These are phyloP conservation scores for Micrasema longulum DNA, from an alignment of 1,140 invertebrate genomes.

Conservation along the genomic window DNA sequence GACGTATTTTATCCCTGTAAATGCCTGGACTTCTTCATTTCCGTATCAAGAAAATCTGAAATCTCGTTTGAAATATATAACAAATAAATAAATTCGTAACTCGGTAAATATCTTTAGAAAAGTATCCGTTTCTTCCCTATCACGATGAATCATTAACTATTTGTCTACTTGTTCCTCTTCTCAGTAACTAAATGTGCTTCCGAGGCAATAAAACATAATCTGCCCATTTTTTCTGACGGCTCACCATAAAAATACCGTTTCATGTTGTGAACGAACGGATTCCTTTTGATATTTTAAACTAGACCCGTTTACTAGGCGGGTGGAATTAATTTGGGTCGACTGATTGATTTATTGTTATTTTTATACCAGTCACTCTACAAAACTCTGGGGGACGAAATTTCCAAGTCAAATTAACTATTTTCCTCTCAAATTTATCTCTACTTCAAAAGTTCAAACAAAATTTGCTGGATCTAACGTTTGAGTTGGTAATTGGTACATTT, in stretches of 20 bases:
- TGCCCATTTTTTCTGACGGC: too few relatives aligned
- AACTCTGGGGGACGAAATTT: constrained; percentile 15
- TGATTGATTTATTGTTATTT: constrained; percentile 37
- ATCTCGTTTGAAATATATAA: too few relatives aligned
- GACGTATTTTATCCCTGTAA: too few relatives aligned
- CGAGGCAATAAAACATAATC: constrained; percentile 6
- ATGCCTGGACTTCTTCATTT: too few relatives aligned
- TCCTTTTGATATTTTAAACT: constrained; percentile 19
- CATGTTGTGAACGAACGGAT: neutral
- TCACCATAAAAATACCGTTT: too few relatives aligned
- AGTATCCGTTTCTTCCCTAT: too few relatives aligned
- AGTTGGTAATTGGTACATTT: neutral
- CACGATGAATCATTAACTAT: too few relatives aligned
- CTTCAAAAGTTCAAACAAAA: constrained; percentile 34
- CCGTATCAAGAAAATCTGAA: too few relatives aligned
- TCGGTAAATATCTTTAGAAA: too few relatives aligned
- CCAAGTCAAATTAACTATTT: constrained; percentile 30
- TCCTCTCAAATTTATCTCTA: neutral
- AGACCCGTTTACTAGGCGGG: neutral
- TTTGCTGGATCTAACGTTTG: neutral
- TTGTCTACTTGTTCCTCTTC: too few relatives aligned
- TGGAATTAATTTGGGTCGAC: neutral
- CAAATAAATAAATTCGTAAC: too few relatives aligned
- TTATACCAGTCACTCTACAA: constrained; percentile 14
- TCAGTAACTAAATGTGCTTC: constrained; percentile 5